Percentiles rank a stretch among this genome's conserved stretches.
phyloP scores from a whole-genome alignment of 2,888 invertebrate species.

The Mythimna pallens region DNA sequence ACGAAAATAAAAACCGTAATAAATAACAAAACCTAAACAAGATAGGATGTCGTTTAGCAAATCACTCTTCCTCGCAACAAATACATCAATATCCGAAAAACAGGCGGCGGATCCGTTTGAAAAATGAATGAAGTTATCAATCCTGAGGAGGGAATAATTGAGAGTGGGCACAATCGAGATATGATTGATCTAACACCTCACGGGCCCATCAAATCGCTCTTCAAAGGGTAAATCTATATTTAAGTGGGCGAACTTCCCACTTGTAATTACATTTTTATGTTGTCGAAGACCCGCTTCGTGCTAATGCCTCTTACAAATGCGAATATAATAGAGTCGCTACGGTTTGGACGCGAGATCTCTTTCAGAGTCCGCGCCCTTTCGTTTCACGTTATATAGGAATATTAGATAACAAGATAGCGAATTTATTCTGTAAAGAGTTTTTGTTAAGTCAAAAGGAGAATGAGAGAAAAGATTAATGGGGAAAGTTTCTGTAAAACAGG shows the following conservation, averaged over 20 bases:
- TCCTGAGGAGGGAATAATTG: conserved; percentile 84
- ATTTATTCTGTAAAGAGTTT: conserved; percentile 31
- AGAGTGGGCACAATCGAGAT: conserved; percentile 84
- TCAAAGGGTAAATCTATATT: conserved; percentile 90
- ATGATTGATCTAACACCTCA: conserved; percentile 89
- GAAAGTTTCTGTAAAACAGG: not conserved
- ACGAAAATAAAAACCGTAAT: conserved; percentile 27
- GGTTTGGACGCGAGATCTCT: conserved; percentile 72
- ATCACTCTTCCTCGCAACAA: conserved; percentile 58
- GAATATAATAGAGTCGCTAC: conserved; percentile 82
- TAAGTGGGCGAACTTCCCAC: conserved; percentile 85
- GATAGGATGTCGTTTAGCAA: conserved; percentile 61
- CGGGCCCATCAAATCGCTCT: conserved; percentile 83
- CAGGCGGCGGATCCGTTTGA: conserved; percentile 70
- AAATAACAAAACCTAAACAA: conserved; percentile 45
- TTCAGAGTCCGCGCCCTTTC: conserved; percentile 58
- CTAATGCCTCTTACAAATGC: conserved; percentile 86
- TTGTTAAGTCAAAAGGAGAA: conserved; percentile 30
- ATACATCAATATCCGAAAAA: conserved; percentile 65
- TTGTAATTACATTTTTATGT: conserved; percentile 89
- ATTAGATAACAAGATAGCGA: conserved; percentile 48
- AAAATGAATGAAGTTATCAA: conserved; percentile 87
- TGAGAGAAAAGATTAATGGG: not conserved
- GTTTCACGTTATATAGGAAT: conserved; percentile 45
- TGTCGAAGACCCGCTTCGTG: conserved; percentile 75